Conservation (phyloP, 2,113 vertebrate genomes). For the Nerophis lumbriciformis region DNA sequence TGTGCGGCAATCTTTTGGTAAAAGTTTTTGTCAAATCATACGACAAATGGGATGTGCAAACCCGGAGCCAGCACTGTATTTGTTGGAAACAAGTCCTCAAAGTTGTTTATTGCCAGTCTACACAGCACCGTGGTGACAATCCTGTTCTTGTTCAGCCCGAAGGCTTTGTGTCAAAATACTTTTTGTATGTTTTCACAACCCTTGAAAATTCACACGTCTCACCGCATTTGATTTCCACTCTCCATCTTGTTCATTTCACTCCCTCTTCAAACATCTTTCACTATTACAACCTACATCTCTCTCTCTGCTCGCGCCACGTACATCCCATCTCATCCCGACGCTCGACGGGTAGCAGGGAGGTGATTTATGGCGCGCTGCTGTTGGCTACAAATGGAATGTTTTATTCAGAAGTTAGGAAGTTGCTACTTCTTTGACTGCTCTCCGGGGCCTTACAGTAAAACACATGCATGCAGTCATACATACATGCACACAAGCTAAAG, state of each 20-base stretch:
- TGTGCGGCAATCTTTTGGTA: too few relatives aligned
- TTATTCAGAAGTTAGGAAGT: constrained; percentile 60
- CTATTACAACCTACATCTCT: constrained; percentile 14
- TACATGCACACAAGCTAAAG: not conserved
- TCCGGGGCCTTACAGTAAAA: constrained; percentile 29
- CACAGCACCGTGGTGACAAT: not conserved
- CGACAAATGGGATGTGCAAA: too few relatives aligned
- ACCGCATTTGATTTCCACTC: not conserved
- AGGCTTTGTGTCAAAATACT: not conserved
- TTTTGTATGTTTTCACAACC: not conserved
- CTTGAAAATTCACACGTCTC: not conserved
- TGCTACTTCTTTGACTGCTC: constrained; percentile 23
- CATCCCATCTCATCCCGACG: not conserved
- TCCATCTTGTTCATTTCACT: constrained; percentile 8
- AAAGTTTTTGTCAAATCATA: too few relatives aligned
- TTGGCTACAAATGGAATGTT: constrained; percentile 60
- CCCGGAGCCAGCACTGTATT: too few relatives aligned
- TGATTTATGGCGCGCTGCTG: constrained; percentile 48
- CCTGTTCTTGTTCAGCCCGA: not conserved
- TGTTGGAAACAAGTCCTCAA: too few relatives aligned
- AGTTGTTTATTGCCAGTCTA: not conserved
- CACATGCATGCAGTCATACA: constrained; percentile 1
- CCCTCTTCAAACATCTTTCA: constrained; percentile 11
- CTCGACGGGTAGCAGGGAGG: constrained; percentile 21
- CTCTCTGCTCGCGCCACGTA: not conserved